Evolutionary conservation across 2,797 vertebrate species (phyloP).

Genomic region (Tiaroga cobitis): DNA sequence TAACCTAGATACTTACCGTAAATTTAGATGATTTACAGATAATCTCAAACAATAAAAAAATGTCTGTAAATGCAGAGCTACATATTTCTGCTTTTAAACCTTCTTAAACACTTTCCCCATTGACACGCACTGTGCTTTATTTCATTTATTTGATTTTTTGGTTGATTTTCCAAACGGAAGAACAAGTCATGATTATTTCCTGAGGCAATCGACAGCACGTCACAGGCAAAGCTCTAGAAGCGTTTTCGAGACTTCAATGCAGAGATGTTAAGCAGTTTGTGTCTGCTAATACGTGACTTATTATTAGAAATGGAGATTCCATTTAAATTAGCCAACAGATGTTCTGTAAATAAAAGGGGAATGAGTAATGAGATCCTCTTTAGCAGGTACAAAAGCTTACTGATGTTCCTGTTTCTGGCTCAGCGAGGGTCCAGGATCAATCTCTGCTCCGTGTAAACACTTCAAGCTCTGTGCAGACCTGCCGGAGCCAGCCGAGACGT

Average conservation of each 20-base stretch:
- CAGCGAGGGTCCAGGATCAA: constrained; percentile 48
- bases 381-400: constrained; percentile 31
- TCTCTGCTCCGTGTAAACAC: constrained; percentile 59
- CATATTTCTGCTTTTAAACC: background rate
- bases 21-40: background rate
- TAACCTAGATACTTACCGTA: background rate
- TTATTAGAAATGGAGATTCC: constrained; percentile 39
- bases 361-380: constrained; percentile 33
- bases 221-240: background rate
- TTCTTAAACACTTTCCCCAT: background rate
- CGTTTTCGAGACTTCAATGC: background rate
- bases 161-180: background rate
- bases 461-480: constrained; percentile 49
- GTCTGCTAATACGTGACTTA: constrained; percentile 2
- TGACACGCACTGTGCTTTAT: background rate
- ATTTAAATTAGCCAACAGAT: constrained; percentile 10
- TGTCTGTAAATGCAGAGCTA: background rate
- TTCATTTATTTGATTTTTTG: background rate
- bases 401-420: constrained; percentile 28
- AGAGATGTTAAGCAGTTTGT: background rate
- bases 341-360: constrained; percentile 38
- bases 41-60: background rate
- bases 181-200: background rate
- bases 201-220: background rate
- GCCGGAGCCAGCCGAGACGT: constrained; percentile 48